A percentile compares a stretch with the other conserved stretches of the same genome.
These are phyloP conservation scores for Drosophila robusta DNA, from an alignment of 2,888 invertebrate species.

Conservation along the genomic window DNA sequence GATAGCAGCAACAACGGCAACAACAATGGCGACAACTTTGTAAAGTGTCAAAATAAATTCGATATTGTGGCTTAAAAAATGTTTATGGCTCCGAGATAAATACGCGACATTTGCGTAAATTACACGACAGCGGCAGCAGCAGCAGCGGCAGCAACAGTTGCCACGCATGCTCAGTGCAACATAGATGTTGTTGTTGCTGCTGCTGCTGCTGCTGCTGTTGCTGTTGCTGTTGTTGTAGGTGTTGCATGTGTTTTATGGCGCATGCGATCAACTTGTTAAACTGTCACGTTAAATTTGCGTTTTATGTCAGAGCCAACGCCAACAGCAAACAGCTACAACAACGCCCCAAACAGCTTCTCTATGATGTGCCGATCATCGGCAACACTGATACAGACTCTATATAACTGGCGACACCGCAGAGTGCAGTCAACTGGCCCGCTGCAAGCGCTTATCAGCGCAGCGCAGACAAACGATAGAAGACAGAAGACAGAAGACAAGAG, in stretches of 20 bases:
- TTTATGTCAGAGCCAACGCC: conserved; percentile 62
- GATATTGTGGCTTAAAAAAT: conserved; percentile 81
- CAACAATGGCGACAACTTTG: conserved; percentile 78
- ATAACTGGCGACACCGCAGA: conserved; percentile 22
- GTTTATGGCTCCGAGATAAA: conserved; percentile 79
- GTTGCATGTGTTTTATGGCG: conserved; percentile 81
- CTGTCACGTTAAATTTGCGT: conserved; percentile 81
- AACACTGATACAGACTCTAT: neutral
- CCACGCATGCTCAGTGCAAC: conserved; percentile 70
- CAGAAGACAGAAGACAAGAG: conserved; percentile 19
- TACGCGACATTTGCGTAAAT: conserved; percentile 80
- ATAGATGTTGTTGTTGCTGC: conserved; percentile 31
- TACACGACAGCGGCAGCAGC: conserved; percentile 69
- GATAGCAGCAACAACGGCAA: conserved; percentile 59
- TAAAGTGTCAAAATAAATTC: conserved; percentile 81
- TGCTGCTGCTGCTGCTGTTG: conserved; percentile 52
- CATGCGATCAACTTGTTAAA: conserved; percentile 79
- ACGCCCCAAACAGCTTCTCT: conserved; percentile 35
- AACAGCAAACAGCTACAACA: conserved; percentile 8
- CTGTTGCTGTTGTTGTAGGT: conserved; percentile 64
- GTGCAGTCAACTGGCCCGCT: conserved; percentile 71
- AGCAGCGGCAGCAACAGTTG: conserved; percentile 41
- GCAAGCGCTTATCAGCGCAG: conserved; percentile 62
- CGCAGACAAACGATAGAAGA: too few species aligned
- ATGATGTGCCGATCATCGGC: conserved; percentile 62